Percentiles rank a stretch among this genome's conserved stretches.
Evolutionary conservation across 1,140 invertebrate species (phyloP).

Genomic region (Bombus pyrosoma): DNA sequence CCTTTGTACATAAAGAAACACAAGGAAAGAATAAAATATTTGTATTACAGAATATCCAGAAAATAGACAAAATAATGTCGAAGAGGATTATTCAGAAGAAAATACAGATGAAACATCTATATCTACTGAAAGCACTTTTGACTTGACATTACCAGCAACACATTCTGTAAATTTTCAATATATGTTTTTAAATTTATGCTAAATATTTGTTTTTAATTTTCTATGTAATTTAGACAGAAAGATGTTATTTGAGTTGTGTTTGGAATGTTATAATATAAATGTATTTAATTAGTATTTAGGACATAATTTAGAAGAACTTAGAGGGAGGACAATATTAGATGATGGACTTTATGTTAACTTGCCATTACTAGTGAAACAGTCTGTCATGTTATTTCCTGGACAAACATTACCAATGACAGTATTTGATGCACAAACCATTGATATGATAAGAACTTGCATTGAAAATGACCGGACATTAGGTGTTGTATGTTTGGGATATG

Average conservation of each 20-base stretch:
- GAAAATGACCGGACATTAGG: conserved; percentile 86
- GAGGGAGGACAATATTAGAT: conserved; percentile 85
- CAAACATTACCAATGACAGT: conserved; percentile 88
- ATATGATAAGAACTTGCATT: conserved; percentile 84
- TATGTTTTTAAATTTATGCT: conserved; percentile 47
- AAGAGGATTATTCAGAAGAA: conserved; percentile 24
- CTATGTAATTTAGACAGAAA: background rate
- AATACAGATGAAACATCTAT: conserved; percentile 48
- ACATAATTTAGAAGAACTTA: conserved; percentile 84
- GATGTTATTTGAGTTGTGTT: background rate
- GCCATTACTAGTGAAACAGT: conserved; percentile 85
- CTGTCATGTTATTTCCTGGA: conserved; percentile 87
- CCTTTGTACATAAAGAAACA: too few species aligned
- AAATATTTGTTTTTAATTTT: conserved; percentile 1
- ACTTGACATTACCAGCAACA: conserved; percentile 81
- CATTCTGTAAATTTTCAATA: conserved; percentile 80
- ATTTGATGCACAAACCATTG: conserved; percentile 82
- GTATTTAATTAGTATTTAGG: conserved; percentile 84
- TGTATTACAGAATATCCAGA: conserved; percentile 10
- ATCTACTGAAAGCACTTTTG: conserved; percentile 75
- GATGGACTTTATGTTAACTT: conserved; percentile 81
- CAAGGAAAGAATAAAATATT: background rate
- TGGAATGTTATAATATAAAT: conserved; percentile 12
- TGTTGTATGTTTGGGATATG: conserved; percentile 79
- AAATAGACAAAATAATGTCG: background rate